These are phyloP conservation scores for Danio rerio DNA, from an alignment of 2,113 vertebrate species.

Conservation along the genomic window DNA sequence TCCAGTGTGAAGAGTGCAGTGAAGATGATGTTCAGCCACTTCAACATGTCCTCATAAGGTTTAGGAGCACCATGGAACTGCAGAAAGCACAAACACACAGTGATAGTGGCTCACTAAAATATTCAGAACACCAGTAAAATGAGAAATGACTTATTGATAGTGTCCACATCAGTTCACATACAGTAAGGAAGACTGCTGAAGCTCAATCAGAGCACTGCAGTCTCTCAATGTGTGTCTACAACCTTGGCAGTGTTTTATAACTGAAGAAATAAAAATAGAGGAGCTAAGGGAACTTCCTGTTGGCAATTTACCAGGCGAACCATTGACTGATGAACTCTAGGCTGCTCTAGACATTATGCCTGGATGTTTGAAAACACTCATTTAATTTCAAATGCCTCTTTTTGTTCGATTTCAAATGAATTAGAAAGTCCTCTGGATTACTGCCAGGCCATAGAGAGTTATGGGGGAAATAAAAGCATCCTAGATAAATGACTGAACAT, in stretches of 20 bases:
- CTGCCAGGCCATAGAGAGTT: neutral
- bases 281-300: neutral
- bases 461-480: neutral
- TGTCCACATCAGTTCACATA: neutral
- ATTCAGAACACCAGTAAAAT: neutral
- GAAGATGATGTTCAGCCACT: slow-evolving; percentile 94
- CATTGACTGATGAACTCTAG: slow-evolving; percentile 29
- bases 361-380: neutral
- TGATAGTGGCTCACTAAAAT: neutral
- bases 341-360: neutral
- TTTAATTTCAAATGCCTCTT: slow-evolving; percentile 9
- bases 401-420: neutral
- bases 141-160: slow-evolving; percentile 15
- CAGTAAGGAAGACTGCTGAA: neutral
- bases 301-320: slow-evolving; percentile 8
- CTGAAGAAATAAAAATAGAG: neutral
- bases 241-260: neutral
- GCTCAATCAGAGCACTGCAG: neutral
- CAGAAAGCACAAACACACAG: slow-evolving; percentile 19
- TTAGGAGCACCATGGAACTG: slow-evolving; percentile 91
- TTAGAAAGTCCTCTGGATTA: neutral
- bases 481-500: neutral
- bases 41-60: slow-evolving; percentile 91
- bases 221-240: neutral
- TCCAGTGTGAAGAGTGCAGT: slow-evolving; percentile 97